phyloP scores from a whole-genome alignment of 1,140 invertebrate species.

The Camponotus floridanus region DNA sequence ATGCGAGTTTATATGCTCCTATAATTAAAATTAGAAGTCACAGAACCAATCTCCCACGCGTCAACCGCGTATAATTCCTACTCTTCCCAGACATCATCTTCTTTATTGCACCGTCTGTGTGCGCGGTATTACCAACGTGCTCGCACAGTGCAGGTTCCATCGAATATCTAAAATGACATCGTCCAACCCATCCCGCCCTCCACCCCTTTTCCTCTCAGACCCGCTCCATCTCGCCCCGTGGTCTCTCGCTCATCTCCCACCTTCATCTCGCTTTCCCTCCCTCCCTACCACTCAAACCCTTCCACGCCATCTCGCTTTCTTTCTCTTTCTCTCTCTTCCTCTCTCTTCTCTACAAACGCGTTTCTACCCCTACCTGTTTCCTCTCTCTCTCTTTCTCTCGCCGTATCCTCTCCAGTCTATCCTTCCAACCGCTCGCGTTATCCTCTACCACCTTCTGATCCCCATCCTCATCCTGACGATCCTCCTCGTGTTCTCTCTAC shows the following conservation, averaged over 20 bases:
- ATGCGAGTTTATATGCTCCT: neutral
- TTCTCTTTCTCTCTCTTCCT: conserved; percentile 44
- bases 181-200: conserved; percentile 39
- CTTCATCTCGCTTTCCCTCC: conserved; percentile 55
- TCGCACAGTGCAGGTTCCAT: conserved; percentile 61
- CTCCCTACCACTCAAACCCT: conserved; percentile 22
- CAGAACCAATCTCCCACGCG: conserved; percentile 44
- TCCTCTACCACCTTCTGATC: neutral
- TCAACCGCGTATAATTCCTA: conserved; percentile 56
- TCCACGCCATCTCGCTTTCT: neutral
- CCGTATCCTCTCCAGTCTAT: conserved; percentile 39
- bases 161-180: conserved; percentile 65
- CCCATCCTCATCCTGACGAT: neutral
- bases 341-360: conserved; percentile 33
- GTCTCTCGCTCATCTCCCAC: conserved; percentile 39
- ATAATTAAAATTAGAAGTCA: conserved; percentile 53
- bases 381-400: neutral
- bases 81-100: conserved; percentile 55
- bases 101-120: conserved; percentile 58
- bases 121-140: conserved; percentile 46
- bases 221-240: neutral
- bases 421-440: conserved; percentile 2
- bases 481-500: neutral
- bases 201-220: neutral
- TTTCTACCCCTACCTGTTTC: neutral